Evolutionary conservation across 2,888 invertebrate genomes (phyloP), one percentile per base, ranked within the genome.

Genomic region (Drosophila incognita): DNA sequence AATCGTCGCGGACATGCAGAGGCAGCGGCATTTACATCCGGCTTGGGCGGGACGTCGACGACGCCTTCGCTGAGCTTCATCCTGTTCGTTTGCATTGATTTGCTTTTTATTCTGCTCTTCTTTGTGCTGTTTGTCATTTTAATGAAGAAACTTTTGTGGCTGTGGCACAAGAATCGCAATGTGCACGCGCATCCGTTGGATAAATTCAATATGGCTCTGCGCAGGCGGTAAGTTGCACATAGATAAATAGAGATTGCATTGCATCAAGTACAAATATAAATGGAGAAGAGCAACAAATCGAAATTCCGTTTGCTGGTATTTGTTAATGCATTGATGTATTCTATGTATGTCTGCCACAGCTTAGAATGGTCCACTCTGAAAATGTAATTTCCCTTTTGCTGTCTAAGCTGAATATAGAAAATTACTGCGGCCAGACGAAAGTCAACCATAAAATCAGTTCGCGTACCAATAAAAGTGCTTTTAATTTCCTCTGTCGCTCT

Each of bases 121-220:
- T 93, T 95, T 51, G 94, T 96, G 60, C 94, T 97, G 62, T 95
- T 96, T 76, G 93, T 95, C 82, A 95, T 95, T 83, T 95, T 96
- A 33, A 94, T 95, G 70, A 94, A 94, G 79, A 94, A 95, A 70
- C 92, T 96, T 79, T 93, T 94, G 76, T 94, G 94, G 83, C 93
- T 95, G 77, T 94, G 94, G 69, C 94, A 94, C 70, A 95, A 95
- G 79, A 91, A 92, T 89, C 90, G 90, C 77, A 89, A 84, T 74
- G 80, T 83, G 67, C 88, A 90, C 69, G 76, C 90, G 73, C 83
- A 90, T 86, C 90, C 87, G 66, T 94, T 95, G 81, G 95, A 95
- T 27, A 95, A 95, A 87, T 94, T 95, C 94, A 82, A 92, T 95
- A 24, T 93, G 94, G 79, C 94, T 94, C 90, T 94, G 95, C 95